phyloP scores from a whole-genome alignment of 92 coral and sea anemone species.

The Heteractis magnifica region DNA sequence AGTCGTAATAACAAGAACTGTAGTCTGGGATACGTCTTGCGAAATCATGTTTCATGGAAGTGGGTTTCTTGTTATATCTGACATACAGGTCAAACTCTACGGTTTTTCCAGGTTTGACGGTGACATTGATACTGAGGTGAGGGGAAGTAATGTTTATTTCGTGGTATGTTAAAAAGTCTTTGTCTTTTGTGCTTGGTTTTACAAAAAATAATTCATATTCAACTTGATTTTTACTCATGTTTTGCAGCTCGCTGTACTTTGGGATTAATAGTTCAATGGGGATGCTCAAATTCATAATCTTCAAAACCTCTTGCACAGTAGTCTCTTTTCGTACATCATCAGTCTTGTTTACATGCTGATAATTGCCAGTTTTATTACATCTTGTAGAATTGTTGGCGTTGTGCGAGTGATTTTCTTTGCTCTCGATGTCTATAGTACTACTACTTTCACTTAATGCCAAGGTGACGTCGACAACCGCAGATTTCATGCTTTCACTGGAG shows the following conservation, averaged over 20 bases:
- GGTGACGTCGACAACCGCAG: conserved; percentile 49
- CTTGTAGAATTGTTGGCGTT: not conserved
- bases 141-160: conserved; percentile 33
- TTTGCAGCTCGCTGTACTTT: not conserved
- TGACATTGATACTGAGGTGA: conserved; percentile 15
- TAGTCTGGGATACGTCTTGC: conserved; percentile 40
- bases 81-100: conserved; percentile 44
- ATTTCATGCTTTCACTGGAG: conserved; percentile 35
- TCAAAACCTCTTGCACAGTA: not conserved
- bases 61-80: conserved; percentile 39
- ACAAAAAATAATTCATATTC: conserved; percentile 22
- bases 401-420: not conserved
- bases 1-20: conserved; percentile 35
- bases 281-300: conserved; percentile 29
- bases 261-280: conserved; percentile 60
- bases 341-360: not conserved
- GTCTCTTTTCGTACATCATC: not conserved
- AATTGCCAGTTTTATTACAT: not conserved
- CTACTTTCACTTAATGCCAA: not conserved
- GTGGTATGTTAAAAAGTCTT: conserved; percentile 40
- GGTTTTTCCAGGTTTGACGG: conserved; percentile 19
- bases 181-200: conserved; percentile 16
- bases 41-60: conserved; percentile 19
- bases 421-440: too few relatives aligned
- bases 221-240: not conserved